Evolutionary conservation across 2,113 vertebrate species (phyloP), one percentile per base, ranked within the genome.

Genomic region (Trogon surrucura): DNA sequence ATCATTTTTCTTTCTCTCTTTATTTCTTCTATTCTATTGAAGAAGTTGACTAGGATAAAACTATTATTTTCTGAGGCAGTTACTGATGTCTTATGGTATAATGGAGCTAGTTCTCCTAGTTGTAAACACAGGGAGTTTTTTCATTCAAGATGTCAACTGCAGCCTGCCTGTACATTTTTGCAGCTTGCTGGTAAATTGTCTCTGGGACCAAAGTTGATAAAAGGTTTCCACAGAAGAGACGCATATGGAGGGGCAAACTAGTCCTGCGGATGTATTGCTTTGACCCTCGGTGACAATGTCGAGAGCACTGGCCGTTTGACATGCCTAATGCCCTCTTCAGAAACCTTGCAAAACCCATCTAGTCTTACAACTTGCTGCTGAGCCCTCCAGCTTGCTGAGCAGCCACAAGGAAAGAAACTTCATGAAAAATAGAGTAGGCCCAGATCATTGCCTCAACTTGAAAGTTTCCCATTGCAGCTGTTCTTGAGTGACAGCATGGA

Each of bases 221-320:
- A 88, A 92, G 19, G 15, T 21, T 89, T 92, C 56, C 25, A 81
- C 34, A 44, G 48, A 74, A 51, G 25, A 80, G 56, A 44, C 47
- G 18, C 29, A 56, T 14, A 23, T 2, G 3, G 44, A 67, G 15
- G 0, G 0, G 9, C 38, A 66, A 53, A 48, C 44, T 58, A 44
- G 27, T 61, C 72, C 22, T 47, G 21, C 0, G 1, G 2, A 66
- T 29, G 19, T 69, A 74, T 86, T 83, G 26, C 69, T 86, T 60
- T 79, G 83, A 92, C 48, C 54, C 38, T 56, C 41, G 36, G 38
- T 80, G 85, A 66, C 56, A 73, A 38, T 47, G 53, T n/a, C 9
- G 29, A 80, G 27, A 71, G 44, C 2, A 0, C 26, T 85, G 47
- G 16, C 16, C 26, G 44, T 86, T 91, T 88, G 32, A 80, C 61